Percentiles rank a stretch among this genome's conserved stretches.
These are phyloP conservation scores for Cerastis leucographa DNA, from an alignment of 2,888 invertebrate species.

Conservation along the genomic window DNA sequence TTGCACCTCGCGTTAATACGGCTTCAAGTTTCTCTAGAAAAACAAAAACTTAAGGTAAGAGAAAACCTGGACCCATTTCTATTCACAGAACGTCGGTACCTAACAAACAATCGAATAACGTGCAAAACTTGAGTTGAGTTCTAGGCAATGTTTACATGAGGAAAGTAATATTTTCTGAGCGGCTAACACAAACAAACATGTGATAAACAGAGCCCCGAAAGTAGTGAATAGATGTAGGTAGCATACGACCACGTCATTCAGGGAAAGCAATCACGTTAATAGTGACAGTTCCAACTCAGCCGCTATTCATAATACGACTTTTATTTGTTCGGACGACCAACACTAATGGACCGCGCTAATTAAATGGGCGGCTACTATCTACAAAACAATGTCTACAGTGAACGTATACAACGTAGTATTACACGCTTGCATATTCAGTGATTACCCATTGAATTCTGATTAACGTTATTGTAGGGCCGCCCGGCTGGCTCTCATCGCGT, in stretches of 20 bases:
- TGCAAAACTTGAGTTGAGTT: constrained; percentile 51
- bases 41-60: constrained; percentile 43
- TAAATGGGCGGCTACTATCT: constrained; percentile 78
- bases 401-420: constrained; percentile 50
- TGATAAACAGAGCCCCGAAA: constrained; percentile 52
- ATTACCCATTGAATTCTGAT: constrained; percentile 73
- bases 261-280: constrained; percentile 72
- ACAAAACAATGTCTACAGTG: constrained; percentile 57
- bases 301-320: constrained; percentile 79
- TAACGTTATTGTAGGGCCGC: constrained; percentile 64
- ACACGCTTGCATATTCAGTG: constrained; percentile 71
- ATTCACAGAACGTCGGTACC: constrained; percentile 47
- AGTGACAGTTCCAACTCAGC: constrained; percentile 65
- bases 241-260: constrained; percentile 57
- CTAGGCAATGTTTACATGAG: constrained; percentile 52
- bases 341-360: constrained; percentile 83
- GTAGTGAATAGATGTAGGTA: constrained; percentile 39
- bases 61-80: constrained; percentile 41
- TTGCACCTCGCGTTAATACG: constrained; percentile 35
- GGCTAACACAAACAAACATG: constrained; percentile 57
- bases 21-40: constrained; percentile 51
- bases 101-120: constrained; percentile 62
- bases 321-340: constrained; percentile 76
- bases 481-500: constrained; percentile 46
- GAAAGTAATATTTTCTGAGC: constrained; percentile 55